Evolutionary conservation across 2,797 vertebrate genomes (phyloP), one percentile per base, ranked within the genome.

Genomic region (Siniperca scherzeri): DNA sequence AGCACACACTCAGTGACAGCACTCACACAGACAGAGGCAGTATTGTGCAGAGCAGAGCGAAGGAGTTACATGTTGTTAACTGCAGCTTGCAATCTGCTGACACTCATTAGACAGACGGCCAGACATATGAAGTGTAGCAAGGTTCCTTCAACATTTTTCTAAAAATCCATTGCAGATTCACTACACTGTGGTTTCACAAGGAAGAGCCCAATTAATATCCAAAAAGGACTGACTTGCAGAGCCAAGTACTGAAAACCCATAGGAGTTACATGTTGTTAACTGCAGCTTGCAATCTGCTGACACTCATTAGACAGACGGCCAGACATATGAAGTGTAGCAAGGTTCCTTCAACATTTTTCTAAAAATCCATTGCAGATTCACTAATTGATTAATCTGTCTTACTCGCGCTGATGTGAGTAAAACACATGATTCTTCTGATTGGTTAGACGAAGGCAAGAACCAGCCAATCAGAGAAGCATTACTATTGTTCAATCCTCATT

Each of bases 271-370:
- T 22, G 66, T 27, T 71, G 77, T 70, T 52, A 36, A 81, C 83
- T 40, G 57, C 82, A 77, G 65, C 27, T 52, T 36, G 13, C 64
- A 78, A 76, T 80, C 82, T 88, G 84, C 74, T 80, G 77, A 81
- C 74, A 59, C 78, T 81, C 56, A 78, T 76, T 87, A 69, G 44
- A n/a, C 65, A 52, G 48, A 44, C 4, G 1, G 36, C 1, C 44
- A 59, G 61, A 65, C 56, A 38, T 44, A 17, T 22, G 9, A 57
- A 52, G 56, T 27, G 52, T 17, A 53, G 19, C 2, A 19, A 48
- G 27, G 8, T 25, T 69, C 6, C n/a, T 16, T 61, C 1, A 3
- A 38, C 8, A 50, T 56, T 36, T 68, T 78, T 64, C 59, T 30
- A 36, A 25, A 14, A 21, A 22, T 0, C 11, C 7, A n/a, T 10